phyloP scores from a whole-genome alignment of 2,797 vertebrate species.

The Myiotriccus ornatus region DNA sequence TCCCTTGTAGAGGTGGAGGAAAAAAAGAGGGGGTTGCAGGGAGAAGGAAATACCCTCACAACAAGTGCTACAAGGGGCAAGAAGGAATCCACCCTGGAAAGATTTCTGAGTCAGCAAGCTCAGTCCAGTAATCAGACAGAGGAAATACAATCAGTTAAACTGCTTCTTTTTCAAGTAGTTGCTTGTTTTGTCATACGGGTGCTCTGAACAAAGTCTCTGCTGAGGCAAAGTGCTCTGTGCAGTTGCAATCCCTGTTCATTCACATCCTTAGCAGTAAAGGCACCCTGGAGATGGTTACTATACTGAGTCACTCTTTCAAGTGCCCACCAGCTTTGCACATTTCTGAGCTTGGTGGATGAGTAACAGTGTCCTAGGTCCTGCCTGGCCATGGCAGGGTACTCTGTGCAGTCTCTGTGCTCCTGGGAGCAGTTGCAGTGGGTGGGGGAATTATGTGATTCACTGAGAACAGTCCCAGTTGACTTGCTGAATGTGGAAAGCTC shows the following conservation, averaged over 20 bases:
- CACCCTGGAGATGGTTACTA: not conserved
- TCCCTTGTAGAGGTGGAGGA: not conserved
- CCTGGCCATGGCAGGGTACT: not conserved
- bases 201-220: constrained; percentile 14
- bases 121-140: not conserved
- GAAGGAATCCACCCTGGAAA: not conserved
- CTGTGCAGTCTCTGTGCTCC: not conserved
- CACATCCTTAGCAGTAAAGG: not conserved
- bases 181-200: not conserved
- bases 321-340: not conserved
- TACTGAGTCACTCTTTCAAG: not conserved
- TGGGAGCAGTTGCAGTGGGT: not conserved
- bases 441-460: not conserved
- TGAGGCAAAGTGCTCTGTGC: not conserved
- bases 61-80: not conserved
- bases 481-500: not conserved
- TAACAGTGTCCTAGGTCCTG: not conserved
- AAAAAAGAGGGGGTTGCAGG: not conserved
- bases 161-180: constrained; percentile 20
- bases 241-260: not conserved
- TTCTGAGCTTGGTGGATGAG: not conserved
- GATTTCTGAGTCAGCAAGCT: not conserved
- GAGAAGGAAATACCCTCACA: not conserved
- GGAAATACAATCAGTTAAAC: constrained; percentile 18
- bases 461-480: not conserved